These are phyloP conservation scores for Hydrozoanthus tunicans DNA, from an alignment of 64 coral and sea anemone species.

Conservation along the genomic window DNA sequence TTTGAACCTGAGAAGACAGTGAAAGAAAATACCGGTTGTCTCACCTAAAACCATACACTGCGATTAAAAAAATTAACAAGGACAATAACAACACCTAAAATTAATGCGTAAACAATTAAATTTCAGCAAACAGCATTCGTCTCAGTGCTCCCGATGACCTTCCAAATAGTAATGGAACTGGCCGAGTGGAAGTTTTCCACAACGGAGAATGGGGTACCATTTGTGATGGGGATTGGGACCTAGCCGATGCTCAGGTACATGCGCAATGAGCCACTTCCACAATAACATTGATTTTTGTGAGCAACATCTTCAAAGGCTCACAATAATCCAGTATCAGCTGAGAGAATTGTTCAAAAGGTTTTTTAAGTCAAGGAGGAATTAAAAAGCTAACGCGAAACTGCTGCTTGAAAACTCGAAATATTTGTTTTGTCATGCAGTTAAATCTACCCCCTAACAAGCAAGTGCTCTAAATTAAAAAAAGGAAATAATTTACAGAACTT, in stretches of 20 bases:
- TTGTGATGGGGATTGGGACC: conserved; percentile 80
- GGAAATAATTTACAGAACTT: too few relatives aligned
- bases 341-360: too few relatives aligned
- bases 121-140: conserved; percentile 75
- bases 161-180: conserved; percentile 70
- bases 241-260: conserved; percentile 69
- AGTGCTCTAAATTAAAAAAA: too few relatives aligned
- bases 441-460: too few relatives aligned
- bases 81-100: not conserved
- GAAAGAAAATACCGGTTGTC: not conserved
- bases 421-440: too few relatives aligned
- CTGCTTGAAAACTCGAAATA: too few relatives aligned
- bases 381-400: too few relatives aligned
- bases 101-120: not conserved
- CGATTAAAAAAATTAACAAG: not conserved
- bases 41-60: not conserved
- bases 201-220: conserved; percentile 85
- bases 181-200: conserved; percentile 86
- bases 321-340: too few relatives aligned
- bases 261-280: not conserved
- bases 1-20: not conserved
- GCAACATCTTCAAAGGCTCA: too few relatives aligned
- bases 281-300: not conserved
- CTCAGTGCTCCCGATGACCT: conserved; percentile 57
- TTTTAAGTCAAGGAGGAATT: too few relatives aligned